Conservation (phyloP, 2,113 vertebrate genomes). For the Oceanodroma tethys region DNA sequence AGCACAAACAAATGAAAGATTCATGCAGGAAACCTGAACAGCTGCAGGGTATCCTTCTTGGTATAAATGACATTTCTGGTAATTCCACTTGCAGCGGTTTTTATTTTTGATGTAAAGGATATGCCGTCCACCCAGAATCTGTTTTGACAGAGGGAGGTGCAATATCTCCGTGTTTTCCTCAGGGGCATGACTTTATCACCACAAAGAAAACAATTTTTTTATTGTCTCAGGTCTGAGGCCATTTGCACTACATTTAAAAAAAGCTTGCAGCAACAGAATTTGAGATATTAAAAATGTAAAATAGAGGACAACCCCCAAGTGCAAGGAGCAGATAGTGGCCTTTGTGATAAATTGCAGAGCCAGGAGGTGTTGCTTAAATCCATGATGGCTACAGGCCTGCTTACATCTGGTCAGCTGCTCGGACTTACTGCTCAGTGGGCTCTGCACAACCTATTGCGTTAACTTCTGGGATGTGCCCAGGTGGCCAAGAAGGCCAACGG, state of each 20-base stretch:
- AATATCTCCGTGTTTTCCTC: neutral
- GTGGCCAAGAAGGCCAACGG: no score
- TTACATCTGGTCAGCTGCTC: neutral
- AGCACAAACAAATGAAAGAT: slow-evolving; percentile 3
- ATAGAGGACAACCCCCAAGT: neutral
- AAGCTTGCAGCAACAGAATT: neutral
- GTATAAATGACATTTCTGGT: neutral
- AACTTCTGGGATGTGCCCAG: no score
- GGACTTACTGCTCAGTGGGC: neutral
- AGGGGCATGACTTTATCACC: neutral
- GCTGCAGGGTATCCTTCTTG: neutral
- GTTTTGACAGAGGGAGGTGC: neutral
- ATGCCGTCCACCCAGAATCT: neutral
- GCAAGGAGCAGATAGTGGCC: neutral
- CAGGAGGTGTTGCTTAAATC: neutral
- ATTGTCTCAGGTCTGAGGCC: neutral
- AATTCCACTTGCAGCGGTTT: neutral
- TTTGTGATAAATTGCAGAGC: neutral
- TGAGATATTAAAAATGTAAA: neutral
- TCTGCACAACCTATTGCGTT: neutral
- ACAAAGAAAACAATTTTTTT: neutral
- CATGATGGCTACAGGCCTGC: neutral
- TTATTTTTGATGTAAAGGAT: neutral
- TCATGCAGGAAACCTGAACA: neutral
- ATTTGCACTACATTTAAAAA: neutral